phyloP scores from a whole-genome alignment of 1,140 invertebrate genomes.

The Drusus annulatus region DNA sequence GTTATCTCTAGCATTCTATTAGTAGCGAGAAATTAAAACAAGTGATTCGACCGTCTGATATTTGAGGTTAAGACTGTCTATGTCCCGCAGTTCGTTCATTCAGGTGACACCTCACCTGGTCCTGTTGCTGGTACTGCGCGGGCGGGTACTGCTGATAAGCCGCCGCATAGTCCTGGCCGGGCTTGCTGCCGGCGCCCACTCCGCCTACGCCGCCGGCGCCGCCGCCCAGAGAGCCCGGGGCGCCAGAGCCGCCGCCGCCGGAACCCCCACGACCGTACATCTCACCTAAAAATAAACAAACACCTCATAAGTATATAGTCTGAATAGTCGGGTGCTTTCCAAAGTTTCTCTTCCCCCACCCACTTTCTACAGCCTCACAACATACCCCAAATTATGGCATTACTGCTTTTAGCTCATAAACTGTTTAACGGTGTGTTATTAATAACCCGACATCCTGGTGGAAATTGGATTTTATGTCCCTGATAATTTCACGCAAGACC shows the following conservation, averaged over 20 bases:
- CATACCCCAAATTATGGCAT: too few relatives aligned
- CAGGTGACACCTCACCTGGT: conserved; percentile 64
- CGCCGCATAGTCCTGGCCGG: conserved; percentile 68
- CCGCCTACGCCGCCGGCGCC: conserved; percentile 64
- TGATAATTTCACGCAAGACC: too few relatives aligned
- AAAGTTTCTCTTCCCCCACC: too few relatives aligned
- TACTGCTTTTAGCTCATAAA: too few relatives aligned
- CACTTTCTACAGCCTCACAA: too few relatives aligned
- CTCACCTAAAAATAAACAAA: conserved; percentile 45
- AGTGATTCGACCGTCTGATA: too few relatives aligned
- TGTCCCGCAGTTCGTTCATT: background rate
- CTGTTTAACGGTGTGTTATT: too few relatives aligned
- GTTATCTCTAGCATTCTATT: too few relatives aligned
- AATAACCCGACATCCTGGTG: too few relatives aligned
- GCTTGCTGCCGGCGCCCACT: conserved; percentile 52
- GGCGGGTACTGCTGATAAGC: conserved; percentile 71
- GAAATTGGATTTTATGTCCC: too few relatives aligned
- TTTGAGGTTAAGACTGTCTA: background rate
- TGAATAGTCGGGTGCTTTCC: too few relatives aligned
- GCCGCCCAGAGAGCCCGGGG: conserved; percentile 68
- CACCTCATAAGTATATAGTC: background rate
- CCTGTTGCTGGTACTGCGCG: conserved; percentile 67
- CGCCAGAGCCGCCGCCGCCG: conserved; percentile 60
- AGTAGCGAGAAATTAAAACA: too few relatives aligned
- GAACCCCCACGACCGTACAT: conserved; percentile 56